Evolutionary conservation across 1,140 invertebrate genomes (phyloP).

Genomic region (Aphaenogaster floridana): DNA sequence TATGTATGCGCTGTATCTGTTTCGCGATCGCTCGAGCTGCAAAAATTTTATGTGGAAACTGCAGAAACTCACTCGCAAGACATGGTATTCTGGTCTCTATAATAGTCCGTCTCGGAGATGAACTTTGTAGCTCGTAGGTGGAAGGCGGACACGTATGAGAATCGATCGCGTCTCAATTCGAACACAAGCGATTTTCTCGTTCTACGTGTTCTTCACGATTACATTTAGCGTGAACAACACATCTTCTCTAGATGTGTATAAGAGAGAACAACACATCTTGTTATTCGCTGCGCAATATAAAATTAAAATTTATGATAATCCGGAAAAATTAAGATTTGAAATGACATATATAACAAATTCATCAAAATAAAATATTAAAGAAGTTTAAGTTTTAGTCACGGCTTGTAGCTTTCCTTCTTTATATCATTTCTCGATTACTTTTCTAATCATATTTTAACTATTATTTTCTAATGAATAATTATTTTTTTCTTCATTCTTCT

Average conservation of each 20-base stretch:
- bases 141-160: conserved; percentile 7
- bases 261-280: not conserved
- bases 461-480: not conserved
- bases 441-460: not conserved
- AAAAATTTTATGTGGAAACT: conserved; percentile 71
- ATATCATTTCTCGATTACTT: not conserved
- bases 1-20: conserved; percentile 20
- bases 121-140: not conserved
- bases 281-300: not conserved
- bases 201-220: not conserved
- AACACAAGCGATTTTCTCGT: conserved; percentile 25
- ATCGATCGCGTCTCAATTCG: conserved; percentile 30
- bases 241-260: too few relatives aligned
- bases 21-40: conserved; percentile 46
- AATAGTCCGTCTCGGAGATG: not conserved
- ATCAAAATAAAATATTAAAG: not conserved
- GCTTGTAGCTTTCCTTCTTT: not conserved
- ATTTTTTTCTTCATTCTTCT: not conserved
- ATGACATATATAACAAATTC: not conserved
- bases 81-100: conserved; percentile 23
- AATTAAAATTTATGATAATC: not conserved
- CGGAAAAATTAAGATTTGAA: not conserved
- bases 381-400: not conserved
- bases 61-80: conserved; percentile 14
- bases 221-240: not conserved